Base-by-base conservation (phyloP, 2,113 vertebrate genomes). In the Acrocephalus kingi region DNA sequence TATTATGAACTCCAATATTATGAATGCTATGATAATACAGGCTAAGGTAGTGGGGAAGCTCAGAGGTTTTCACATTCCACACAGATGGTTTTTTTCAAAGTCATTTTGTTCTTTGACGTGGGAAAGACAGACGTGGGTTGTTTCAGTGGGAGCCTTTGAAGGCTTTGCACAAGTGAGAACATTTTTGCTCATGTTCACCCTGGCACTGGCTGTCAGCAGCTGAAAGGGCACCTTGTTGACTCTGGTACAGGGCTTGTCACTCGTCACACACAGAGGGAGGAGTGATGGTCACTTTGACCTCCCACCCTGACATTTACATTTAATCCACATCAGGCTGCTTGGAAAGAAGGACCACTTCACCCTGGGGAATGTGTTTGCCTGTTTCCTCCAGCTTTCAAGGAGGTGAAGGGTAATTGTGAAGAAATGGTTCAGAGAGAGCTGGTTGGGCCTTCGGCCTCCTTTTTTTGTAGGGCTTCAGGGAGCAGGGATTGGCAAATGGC, bases 61-160 rank as follows among this genome's bases (percentile, higher is more conserved):
- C 21, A 16, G 75, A 48, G 27, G 19, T 30, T 81, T 83, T 74
- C 11, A 10, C 4, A 0, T 35, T 69, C 33, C 8, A 4, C 48
- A 15, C 2, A 56, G 61, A 27, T 15, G 3, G 28, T 9, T 0
- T 28, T 78, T 37, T 64, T 45, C 20, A 12, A 48, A 87, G 58
- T 15, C 0, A 2, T n/a, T 68, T 52, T 54, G 2, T 46, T 84
- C 21, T 43, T 13, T 59, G 39, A 24, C 1, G 0, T 7, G 6
- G 28, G 8, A 23, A 62, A 64, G 61, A 49, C 20, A 46, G 31
- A 51, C 46, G 20, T 39, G 43, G 27, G 5, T 35, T 52, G 9
- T 83, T 90, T 52, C 27, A 16, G 41, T 30, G 67, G n/a, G 59
- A 78, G 28, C 27, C 25, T 79, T 56, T 73, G 63, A 80, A 63